Evolutionary conservation across 2,113 vertebrate species (phyloP).

Genomic region (Nycticebus coucang): DNA sequence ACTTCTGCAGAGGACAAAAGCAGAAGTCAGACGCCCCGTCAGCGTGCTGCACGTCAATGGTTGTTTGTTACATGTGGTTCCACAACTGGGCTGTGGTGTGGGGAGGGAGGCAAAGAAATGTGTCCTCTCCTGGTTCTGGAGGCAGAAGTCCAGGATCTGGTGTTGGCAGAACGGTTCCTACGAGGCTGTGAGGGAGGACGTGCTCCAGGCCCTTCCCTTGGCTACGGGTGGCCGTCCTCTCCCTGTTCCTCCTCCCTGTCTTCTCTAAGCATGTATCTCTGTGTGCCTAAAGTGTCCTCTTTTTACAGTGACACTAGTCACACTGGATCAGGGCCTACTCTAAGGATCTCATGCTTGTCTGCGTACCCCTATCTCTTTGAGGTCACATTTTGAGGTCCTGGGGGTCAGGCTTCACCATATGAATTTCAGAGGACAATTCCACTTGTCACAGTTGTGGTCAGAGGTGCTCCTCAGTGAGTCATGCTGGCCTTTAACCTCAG

Average conservation of each 20-base stretch:
- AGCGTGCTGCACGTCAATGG: not conserved
- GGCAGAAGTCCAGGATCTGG: not conserved
- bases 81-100: accelerated
- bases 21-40: accelerated
- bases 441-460: accelerated
- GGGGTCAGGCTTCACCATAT: not conserved
- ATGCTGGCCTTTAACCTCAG: not conserved
- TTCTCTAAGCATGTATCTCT: not conserved
- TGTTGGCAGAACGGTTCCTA: too few species aligned
- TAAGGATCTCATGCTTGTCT: not conserved
- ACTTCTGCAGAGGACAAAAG: not conserved
- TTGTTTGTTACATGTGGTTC: not conserved
- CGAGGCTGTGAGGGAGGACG: not conserved
- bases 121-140: not conserved
- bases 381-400: not conserved
- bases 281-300: not conserved
- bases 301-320: not conserved
- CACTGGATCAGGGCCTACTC: not conserved
- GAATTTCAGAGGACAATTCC: not conserved
- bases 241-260: too few species aligned
- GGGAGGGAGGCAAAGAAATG: too few species aligned
- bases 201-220: too few species aligned
- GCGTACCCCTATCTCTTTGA: not conserved
- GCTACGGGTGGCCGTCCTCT: accelerated
- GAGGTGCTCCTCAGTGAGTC: not conserved